A percentile compares a stretch with the other conserved stretches of the same genome.
Conservation (phyloP, 2,888 invertebrate species). For the Pomacea canaliculata region DNA sequence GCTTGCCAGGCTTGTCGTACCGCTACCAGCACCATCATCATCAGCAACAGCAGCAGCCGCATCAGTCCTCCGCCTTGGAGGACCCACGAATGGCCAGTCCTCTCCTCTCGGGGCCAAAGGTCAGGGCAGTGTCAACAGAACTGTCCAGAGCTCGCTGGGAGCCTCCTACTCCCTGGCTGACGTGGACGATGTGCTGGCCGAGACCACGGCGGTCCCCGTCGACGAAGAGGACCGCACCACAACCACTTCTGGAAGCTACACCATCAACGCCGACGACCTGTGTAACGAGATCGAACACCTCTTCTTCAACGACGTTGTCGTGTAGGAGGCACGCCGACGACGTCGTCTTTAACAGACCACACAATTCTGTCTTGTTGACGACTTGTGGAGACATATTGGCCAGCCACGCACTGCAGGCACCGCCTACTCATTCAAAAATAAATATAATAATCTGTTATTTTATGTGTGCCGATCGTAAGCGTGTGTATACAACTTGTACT, state of each 20-base stretch:
- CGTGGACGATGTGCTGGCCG: conserved; percentile 45
- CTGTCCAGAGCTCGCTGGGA: conserved; percentile 18
- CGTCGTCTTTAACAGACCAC: background rate
- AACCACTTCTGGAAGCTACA: conserved; percentile 65
- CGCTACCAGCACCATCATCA: background rate
- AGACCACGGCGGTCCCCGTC: conserved; percentile 41
- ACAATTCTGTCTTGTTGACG: too few relatives aligned
- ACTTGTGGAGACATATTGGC: background rate
- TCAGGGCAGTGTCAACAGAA: background rate
- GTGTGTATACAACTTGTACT: too few relatives aligned
- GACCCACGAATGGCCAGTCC: background rate
- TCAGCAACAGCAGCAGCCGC: background rate
- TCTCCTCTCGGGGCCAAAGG: background rate
- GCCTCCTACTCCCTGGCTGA: conserved; percentile 52
- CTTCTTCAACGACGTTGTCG: conserved; percentile 63
- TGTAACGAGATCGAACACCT: conserved; percentile 66
- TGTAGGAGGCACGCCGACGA: conserved; percentile 32
- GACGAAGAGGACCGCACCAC: conserved; percentile 52
- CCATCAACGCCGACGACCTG: conserved; percentile 65
- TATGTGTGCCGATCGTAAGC: too few relatives aligned
- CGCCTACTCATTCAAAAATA: too few relatives aligned
- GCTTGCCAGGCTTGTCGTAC: background rate
- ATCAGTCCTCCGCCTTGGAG: background rate
- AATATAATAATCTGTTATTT: too few relatives aligned
- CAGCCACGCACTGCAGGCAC: background rate